Evolutionary conservation across 1,140 invertebrate species (phyloP).

Genomic region (Drosophila truncata): DNA sequence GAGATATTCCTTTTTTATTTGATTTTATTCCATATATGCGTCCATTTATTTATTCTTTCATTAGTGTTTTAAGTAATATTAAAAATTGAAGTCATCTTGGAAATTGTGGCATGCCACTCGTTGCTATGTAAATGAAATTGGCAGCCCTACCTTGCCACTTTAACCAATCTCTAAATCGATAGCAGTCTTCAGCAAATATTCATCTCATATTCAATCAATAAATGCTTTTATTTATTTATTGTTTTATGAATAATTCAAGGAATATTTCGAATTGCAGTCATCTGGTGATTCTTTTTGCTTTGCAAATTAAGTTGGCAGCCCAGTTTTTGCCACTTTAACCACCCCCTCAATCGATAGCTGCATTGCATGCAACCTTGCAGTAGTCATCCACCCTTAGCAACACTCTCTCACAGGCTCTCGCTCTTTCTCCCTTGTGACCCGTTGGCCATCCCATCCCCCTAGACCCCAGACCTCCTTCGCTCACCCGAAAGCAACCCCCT

Average conservation of each 20-base stretch:
- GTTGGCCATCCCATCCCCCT: conserved; percentile 14
- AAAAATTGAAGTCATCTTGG: not conserved
- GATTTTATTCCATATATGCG: not conserved
- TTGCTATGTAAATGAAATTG: conserved; percentile 11
- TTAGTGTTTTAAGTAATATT: not conserved
- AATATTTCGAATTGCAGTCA: not conserved
- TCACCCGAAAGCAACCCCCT: conserved; percentile 20
- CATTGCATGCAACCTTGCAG: conserved; percentile 71
- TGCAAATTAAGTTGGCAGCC: conserved; percentile 36
- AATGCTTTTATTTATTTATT: not conserved
- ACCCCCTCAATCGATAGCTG: conserved; percentile 56
- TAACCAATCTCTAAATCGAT: conserved; percentile 17
- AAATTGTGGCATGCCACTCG: not conserved
- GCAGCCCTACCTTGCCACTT: conserved; percentile 49
- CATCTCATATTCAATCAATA: not conserved
- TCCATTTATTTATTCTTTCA: not conserved
- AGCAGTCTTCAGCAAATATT: conserved; percentile 11
- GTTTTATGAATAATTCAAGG: not conserved
- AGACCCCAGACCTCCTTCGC: not conserved
- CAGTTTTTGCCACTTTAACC: conserved; percentile 19
- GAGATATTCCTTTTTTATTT: not conserved
- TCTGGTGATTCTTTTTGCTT: not conserved
- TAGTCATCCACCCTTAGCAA: conserved; percentile 49
- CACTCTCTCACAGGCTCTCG: conserved; percentile 8
- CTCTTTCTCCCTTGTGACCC: conserved; percentile 9